These are phyloP conservation scores for Chrysolina haemoptera DNA, from an alignment of 2,888 invertebrate genomes.

Conservation along the genomic window DNA sequence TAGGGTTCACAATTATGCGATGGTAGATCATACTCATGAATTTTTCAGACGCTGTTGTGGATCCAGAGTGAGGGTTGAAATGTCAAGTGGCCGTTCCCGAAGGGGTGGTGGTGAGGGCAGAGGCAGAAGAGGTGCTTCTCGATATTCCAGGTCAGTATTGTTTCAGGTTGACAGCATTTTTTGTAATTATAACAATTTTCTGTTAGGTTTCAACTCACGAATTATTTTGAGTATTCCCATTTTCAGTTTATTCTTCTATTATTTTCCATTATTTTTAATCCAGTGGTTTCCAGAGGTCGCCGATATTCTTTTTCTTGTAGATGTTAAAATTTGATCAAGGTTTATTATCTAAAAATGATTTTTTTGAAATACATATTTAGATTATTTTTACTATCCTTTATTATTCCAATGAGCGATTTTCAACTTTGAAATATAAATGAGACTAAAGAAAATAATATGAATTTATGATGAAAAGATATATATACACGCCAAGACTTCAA, in stretches of 20 bases:
- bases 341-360: no score
- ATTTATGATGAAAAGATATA: no score
- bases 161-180: background rate
- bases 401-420: no score
- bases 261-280: background rate
- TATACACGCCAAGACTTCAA: no score
- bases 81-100: constrained; percentile 91
- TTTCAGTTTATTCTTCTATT: background rate
- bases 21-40: constrained; percentile 8
- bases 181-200: background rate
- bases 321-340: no score
- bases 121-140: constrained; percentile 62
- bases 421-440: no score
- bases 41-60: constrained; percentile 86
- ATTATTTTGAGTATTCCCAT: constrained; percentile 18
- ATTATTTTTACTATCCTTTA: no score
- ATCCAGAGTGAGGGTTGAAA: constrained; percentile 91
- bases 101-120: constrained; percentile 69
- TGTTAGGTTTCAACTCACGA: constrained; percentile 33
- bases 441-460: no score
- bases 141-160: constrained; percentile 66
- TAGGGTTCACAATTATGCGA: no score
- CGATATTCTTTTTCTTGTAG: no score
- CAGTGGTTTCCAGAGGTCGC: background rate
- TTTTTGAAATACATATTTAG: no score